Conservation (phyloP, 2,888 invertebrate species). For the Agriotes lineatus region DNA sequence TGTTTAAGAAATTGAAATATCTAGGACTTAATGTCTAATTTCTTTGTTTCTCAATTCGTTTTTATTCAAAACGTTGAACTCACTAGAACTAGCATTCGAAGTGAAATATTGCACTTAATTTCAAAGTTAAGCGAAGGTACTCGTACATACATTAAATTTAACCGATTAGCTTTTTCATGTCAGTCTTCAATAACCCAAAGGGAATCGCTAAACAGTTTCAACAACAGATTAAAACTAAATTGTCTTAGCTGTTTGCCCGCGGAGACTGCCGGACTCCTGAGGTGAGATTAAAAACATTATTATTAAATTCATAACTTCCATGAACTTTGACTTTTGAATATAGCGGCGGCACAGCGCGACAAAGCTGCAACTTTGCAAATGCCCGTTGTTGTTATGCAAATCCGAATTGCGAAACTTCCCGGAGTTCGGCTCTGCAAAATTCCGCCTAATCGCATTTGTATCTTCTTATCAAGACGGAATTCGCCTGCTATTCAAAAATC, state of each 20-base stretch:
- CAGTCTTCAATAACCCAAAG: background rate
- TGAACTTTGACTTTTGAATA: conserved; percentile 19
- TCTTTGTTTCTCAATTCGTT: no score
- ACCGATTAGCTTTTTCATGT: background rate
- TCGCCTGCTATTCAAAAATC: background rate
- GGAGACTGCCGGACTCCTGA: conserved; percentile 9
- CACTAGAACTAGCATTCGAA: no score
- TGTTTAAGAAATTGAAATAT: no score
- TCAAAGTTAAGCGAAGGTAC: no score
- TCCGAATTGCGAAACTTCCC: background rate
- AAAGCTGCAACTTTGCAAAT: conserved; percentile 15
- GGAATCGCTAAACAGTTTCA: background rate
- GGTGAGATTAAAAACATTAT: conserved; percentile 16
- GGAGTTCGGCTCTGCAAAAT: background rate
- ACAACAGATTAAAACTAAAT: conserved; percentile 13
- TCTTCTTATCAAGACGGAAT: background rate
- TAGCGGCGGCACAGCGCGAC: background rate
- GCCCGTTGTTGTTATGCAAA: conserved; percentile 3
- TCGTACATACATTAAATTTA: conserved; percentile 1
- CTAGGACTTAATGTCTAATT: no score
- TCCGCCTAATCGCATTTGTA: background rate
- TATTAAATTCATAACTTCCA: conserved; percentile 16
- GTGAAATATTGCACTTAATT: no score
- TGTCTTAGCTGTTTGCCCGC: conserved; percentile 2
- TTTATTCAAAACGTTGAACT: no score